phyloP scores from a whole-genome alignment of 2,797 vertebrate genomes.

The Hozukius guyotensis region DNA sequence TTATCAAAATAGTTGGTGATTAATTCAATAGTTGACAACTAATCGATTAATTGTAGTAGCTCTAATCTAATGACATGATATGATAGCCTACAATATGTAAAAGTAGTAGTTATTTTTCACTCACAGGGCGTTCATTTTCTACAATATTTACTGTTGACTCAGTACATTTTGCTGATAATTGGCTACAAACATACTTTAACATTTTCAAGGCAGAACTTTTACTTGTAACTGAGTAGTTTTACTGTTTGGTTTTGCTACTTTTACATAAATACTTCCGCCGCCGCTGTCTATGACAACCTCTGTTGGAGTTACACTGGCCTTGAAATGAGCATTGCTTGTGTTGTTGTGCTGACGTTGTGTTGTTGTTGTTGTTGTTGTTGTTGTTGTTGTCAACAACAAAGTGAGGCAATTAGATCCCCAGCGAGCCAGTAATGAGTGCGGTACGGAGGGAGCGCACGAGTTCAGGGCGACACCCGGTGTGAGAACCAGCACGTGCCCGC shows the following conservation, averaged over 20 bases:
- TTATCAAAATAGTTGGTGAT: no score
- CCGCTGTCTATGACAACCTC: neutral
- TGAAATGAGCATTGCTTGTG: slow-evolving; percentile 15
- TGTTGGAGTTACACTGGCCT: neutral
- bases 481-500: slow-evolving; percentile 65
- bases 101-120: neutral
- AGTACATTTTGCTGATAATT: neutral
- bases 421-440: slow-evolving; percentile 69
- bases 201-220: neutral
- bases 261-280: neutral
- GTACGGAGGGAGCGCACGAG: slow-evolving; percentile 32
- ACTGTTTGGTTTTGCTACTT: neutral
- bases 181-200: neutral
- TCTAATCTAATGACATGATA: no score
- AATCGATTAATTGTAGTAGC: no score
- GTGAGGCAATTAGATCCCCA: slow-evolving; percentile 74
- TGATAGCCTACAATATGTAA: neutral
- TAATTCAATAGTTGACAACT: no score
- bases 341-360: slow-evolving; percentile 34
- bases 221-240: neutral
- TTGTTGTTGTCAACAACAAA: slow-evolving; percentile 58
- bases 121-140: neutral
- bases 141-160: neutral
- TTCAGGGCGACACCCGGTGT: slow-evolving; percentile 54
- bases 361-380: neutral